Evolutionary conservation across 2,113 vertebrate genomes (phyloP).

Genomic region (Lepisosteus oculatus): DNA sequence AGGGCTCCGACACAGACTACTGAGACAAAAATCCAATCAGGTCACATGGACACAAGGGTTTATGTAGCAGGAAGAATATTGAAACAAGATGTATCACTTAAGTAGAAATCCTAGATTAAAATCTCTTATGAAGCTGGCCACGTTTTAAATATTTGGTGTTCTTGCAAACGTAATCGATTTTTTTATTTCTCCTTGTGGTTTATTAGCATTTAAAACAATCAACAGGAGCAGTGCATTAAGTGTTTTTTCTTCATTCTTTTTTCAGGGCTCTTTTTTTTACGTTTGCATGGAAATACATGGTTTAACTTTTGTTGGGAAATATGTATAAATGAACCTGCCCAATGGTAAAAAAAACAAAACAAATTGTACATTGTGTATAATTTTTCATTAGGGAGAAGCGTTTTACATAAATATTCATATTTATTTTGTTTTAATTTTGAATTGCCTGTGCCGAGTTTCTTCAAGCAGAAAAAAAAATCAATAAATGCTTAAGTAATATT

Average conservation of each 20-base stretch:
- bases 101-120: slow-evolving; percentile 47
- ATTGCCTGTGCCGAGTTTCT: slow-evolving; percentile 83
- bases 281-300: slow-evolving; percentile 82
- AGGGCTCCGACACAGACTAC: slow-evolving; percentile 84
- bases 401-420: slow-evolving; percentile 97
- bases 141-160: slow-evolving; percentile 67
- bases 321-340: slow-evolving; percentile 72
- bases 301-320: slow-evolving; percentile 75
- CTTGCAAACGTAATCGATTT: slow-evolving; percentile 67
- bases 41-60: slow-evolving; percentile 22
- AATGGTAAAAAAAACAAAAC: slow-evolving; percentile 46
- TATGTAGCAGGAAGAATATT: slow-evolving; percentile 40
- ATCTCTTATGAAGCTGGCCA: slow-evolving; percentile 59
- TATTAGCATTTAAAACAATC: slow-evolving; percentile 63
- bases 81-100: slow-evolving; percentile 26
- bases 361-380: slow-evolving; percentile 98
- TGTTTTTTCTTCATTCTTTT: slow-evolving; percentile 62
- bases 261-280: slow-evolving; percentile 69
- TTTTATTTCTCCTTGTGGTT: slow-evolving; percentile 82
- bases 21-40: slow-evolving; percentile 50
- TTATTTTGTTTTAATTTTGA: slow-evolving; percentile 97
- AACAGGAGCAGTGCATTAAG: slow-evolving; percentile 52
- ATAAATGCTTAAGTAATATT: slow-evolving; percentile 61
- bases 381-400: slow-evolving; percentile 88
- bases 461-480: slow-evolving; percentile 78